Evolutionary conservation across 2,797 vertebrate genomes (phyloP), one percentile per base, ranked within the genome.

Genomic region (Antennarius maculatus): DNA sequence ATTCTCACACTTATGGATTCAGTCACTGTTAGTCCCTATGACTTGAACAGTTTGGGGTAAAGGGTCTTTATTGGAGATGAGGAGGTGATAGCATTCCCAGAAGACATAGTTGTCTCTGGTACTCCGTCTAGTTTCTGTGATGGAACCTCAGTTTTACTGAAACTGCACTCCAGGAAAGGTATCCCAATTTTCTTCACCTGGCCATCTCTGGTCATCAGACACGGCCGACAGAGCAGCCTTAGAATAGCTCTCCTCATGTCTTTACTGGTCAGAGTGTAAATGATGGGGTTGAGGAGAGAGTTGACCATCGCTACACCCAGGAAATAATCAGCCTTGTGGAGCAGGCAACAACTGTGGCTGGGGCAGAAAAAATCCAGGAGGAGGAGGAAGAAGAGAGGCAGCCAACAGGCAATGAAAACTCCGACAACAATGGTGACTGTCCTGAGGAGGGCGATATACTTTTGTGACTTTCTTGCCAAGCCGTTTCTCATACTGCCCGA

Each of bases 261-360:
- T 71, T 89, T 92, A 80, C 93, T 96, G 70, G 95, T 97, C 49
- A 97, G 85, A 0, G 96, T 97, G 77, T 97, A 97, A 86, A 97
- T 96, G 80, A 97, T 92, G 7, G 96, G 96, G 76, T 97, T 97
- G 31, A 97, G 91, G 11, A 97, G 88, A 0, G 96, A 97, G 84
- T 97, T 97, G 57, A 95, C 81, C 92, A 97, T 96, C 23, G 96
- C 96, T 42, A 97, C 80, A 16, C 93, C 95, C 56, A 97, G 87
- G 80, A 97, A 97, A 77, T 96, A 96, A 14, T 96, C 95, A 0
- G 94, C 94, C 64, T 96, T 95, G 67, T 91, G 88, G 54, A 97
- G 94, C 45, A 97, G 64, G 0, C 48, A 29, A 73, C 95, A 96
- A 1, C 57, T 42, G 0, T 72, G 82, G 0, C 85, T 89, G 0